phyloP scores from a whole-genome alignment of 2,888 invertebrate species.

The Octonoba sinensis region DNA sequence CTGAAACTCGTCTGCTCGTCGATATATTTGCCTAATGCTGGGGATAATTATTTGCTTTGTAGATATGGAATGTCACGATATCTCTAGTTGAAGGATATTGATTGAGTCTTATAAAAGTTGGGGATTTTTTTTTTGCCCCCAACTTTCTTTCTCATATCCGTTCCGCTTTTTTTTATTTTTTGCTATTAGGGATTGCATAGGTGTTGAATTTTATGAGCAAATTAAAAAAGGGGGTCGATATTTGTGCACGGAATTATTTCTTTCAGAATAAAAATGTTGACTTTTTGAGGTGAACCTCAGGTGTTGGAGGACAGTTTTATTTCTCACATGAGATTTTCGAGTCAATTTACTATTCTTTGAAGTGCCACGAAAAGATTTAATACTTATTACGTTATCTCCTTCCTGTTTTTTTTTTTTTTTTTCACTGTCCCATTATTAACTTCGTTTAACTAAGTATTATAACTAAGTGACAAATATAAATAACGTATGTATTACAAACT shows the following conservation, averaged over 20 bases:
- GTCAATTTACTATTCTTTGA: constrained; percentile 3
- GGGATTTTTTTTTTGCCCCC: neutral
- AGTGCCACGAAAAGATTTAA: neutral
- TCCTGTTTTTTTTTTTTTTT: no score
- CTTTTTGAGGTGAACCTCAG: constrained; percentile 12
- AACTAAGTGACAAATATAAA: no score
- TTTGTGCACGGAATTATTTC: neutral
- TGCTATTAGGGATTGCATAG: neutral
- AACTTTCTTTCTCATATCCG: constrained; percentile 4
- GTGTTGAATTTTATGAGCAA: constrained; percentile 15
- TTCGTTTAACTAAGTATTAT: no score
- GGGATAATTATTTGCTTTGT: constrained; percentile 44
- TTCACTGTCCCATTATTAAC: no score
- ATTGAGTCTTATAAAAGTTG: constrained; percentile 24
- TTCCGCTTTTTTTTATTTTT: neutral
- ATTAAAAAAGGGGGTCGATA: constrained; percentile 21
- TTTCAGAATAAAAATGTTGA: constrained; percentile 7
- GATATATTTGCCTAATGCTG: constrained; percentile 38
- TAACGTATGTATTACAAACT: no score
- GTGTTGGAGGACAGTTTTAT: constrained; percentile 14
- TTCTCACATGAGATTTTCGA: constrained; percentile 2
- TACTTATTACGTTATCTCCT: neutral
- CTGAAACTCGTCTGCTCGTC: constrained; percentile 19
- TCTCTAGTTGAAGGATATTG: constrained; percentile 28
- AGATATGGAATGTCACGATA: constrained; percentile 28